These are phyloP conservation scores for Neoniphon sammara DNA, from an alignment of 2,797 vertebrate genomes.

Conservation along the genomic window DNA sequence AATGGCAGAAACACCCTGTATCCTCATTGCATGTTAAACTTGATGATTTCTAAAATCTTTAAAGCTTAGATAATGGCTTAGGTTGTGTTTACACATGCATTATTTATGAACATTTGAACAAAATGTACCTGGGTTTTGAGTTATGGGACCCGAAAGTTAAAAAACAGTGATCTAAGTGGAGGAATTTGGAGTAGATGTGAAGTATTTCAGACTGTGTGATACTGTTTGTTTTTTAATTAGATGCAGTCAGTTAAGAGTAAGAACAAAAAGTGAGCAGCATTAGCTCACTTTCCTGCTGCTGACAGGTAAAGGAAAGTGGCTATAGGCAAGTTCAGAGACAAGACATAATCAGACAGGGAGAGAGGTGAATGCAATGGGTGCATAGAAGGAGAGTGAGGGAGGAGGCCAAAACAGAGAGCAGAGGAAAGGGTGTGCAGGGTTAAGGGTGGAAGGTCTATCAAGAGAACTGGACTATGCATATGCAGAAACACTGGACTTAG, in stretches of 20 bases:
- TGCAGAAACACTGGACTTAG: no score
- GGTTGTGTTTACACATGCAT: background rate
- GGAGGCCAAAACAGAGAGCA: background rate
- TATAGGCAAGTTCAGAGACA: slow-evolving; percentile 34
- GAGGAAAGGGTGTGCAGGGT: background rate
- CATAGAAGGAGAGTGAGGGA: background rate
- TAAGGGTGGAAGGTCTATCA: slow-evolving; percentile 8
- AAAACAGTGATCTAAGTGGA: background rate
- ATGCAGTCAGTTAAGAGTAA: slow-evolving; percentile 1
- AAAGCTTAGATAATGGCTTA: no score
- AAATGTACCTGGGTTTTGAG: background rate
- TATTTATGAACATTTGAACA: background rate
- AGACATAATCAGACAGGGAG: slow-evolving; percentile 23
- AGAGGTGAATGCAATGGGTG: slow-evolving; percentile 27
- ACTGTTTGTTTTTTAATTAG: slow-evolving; percentile 11
- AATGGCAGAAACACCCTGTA: background rate
- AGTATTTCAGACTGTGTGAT: background rate
- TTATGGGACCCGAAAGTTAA: background rate
- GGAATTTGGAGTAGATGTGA: background rate
- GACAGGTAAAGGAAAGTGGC: slow-evolving; percentile 39
- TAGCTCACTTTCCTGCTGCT: slow-evolving; percentile 27
- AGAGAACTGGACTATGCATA: background rate
- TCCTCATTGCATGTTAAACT: no score
- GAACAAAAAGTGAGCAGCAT: background rate
- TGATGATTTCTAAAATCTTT: no score